phyloP scores from a whole-genome alignment of 2,888 invertebrate species.

The Drosophila pseudotalamancana region DNA sequence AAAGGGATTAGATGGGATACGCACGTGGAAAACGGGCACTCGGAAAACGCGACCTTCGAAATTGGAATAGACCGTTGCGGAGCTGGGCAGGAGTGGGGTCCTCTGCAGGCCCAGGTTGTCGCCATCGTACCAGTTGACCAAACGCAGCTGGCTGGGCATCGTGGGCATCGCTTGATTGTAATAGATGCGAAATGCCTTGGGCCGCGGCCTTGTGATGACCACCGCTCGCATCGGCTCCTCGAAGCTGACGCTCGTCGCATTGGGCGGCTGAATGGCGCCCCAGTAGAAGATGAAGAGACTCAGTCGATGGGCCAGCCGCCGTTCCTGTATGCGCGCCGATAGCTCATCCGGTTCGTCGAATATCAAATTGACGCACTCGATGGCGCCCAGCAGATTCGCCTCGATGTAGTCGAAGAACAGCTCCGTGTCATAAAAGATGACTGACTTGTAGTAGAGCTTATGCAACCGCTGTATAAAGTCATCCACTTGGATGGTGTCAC shows the following conservation, averaged over 20 bases:
- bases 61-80: slow-evolving; percentile 87
- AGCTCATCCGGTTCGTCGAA: slow-evolving; percentile 80
- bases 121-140: slow-evolving; percentile 91
- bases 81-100: slow-evolving; percentile 88
- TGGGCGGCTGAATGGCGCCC: slow-evolving; percentile 86
- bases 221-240: slow-evolving; percentile 86
- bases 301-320: slow-evolving; percentile 79
- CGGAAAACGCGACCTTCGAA: slow-evolving; percentile 88
- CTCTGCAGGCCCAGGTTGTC: slow-evolving; percentile 86
- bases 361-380: slow-evolving; percentile 83
- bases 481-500: slow-evolving; percentile 71
- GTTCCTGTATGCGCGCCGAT: slow-evolving; percentile 70
- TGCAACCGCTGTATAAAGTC: slow-evolving; percentile 82
- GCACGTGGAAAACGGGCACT: slow-evolving; percentile 90
- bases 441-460: slow-evolving; percentile 74
- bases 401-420: slow-evolving; percentile 81
- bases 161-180: slow-evolving; percentile 89
- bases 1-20: slow-evolving; percentile 44
- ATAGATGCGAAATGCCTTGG: slow-evolving; percentile 87
- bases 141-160: slow-evolving; percentile 86
- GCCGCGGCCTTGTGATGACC: slow-evolving; percentile 87
- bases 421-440: slow-evolving; percentile 80
- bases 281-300: slow-evolving; percentile 89
- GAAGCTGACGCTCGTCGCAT: slow-evolving; percentile 70
- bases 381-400: slow-evolving; percentile 75